Percentiles rank a stretch among this genome's conserved stretches.
phyloP scores from a whole-genome alignment of 2,888 invertebrate genomes.

The Ormyrus pomaceus region DNA sequence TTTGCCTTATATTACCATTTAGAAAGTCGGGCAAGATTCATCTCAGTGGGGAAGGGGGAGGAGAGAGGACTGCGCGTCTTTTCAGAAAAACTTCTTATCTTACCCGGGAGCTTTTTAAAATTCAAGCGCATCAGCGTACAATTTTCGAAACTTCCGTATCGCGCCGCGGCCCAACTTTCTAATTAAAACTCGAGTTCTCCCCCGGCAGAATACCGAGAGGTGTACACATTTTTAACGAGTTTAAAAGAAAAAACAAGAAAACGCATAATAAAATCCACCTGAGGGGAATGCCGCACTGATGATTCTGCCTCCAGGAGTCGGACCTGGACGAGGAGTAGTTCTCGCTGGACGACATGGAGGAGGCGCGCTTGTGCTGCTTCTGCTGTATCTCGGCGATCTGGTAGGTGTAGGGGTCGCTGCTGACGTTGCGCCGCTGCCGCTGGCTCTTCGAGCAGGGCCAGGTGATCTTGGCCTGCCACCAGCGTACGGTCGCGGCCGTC shows the following conservation, averaged over 20 bases:
- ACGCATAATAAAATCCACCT: constrained; percentile 47
- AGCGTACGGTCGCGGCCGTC: constrained; percentile 30
- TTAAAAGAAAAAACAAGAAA: too few relatives aligned
- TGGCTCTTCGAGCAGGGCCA: constrained; percentile 74
- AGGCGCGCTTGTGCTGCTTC: constrained; percentile 86
- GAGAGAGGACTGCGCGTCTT: background rate
- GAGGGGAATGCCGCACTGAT: constrained; percentile 86
- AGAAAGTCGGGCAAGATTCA: too few relatives aligned
- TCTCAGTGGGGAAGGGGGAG: too few relatives aligned
- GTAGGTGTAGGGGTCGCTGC: constrained; percentile 81
- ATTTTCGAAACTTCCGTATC: background rate
- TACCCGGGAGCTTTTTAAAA: background rate
- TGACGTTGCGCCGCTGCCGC: constrained; percentile 75
- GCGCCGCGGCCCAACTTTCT: too few relatives aligned
- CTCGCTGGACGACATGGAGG: constrained; percentile 91
- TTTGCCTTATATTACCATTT: too few relatives aligned
- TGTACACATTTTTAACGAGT: too few relatives aligned
- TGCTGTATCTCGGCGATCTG: constrained; percentile 86
- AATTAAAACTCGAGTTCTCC: too few relatives aligned
- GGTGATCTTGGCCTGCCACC: constrained; percentile 74
- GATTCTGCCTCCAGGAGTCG: constrained; percentile 89
- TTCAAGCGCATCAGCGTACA: background rate
- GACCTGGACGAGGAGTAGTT: constrained; percentile 88
- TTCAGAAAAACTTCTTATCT: background rate
- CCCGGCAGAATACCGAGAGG: too few relatives aligned